Evolutionary conservation across 2,888 invertebrate genomes (phyloP).

Genomic region (Itoplectis maculator): DNA sequence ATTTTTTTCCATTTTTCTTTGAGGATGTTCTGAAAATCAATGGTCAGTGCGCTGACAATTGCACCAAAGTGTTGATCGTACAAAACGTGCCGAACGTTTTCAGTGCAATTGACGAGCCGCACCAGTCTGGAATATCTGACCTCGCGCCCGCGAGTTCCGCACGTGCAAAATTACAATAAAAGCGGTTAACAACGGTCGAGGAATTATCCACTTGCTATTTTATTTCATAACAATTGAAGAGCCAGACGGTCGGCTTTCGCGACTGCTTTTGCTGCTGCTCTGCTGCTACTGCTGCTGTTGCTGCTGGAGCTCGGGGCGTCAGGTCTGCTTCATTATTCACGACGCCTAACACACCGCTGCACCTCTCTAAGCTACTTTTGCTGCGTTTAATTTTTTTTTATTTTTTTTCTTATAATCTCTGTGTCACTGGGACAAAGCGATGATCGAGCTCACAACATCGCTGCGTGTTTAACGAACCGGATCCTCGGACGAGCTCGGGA

Average conservation of each 20-base stretch:
- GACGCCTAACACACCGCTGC: background rate
- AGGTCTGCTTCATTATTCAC: constrained; percentile 21
- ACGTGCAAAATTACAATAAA: constrained; percentile 8
- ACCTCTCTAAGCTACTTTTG: background rate
- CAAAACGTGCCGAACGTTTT: background rate
- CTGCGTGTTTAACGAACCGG: background rate
- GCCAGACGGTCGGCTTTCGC: background rate
- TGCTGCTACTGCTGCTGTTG: constrained; percentile 5
- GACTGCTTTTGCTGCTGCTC: constrained; percentile 3
- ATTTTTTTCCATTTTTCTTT: background rate
- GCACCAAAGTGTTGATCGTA: background rate
- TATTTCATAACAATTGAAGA: constrained; percentile 28
- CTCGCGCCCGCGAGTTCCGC: constrained; percentile 23
- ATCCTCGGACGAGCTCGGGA: background rate
- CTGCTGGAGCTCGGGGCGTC: background rate
- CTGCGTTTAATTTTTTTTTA: background rate
- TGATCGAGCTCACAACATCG: constrained; percentile 19
- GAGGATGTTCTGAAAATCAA: background rate
- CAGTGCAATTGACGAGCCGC: background rate
- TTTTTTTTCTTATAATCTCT: constrained; percentile 16
- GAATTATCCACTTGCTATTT: constrained; percentile 9
- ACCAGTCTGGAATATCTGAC: background rate
- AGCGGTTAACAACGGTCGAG: background rate
- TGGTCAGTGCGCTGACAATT: background rate
- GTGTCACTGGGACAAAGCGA: constrained; percentile 36